Percentiles rank a stretch among this genome's conserved stretches.
Evolutionary conservation across 1,140 invertebrate species (phyloP).

Genomic region (Radopholus similis): DNA sequence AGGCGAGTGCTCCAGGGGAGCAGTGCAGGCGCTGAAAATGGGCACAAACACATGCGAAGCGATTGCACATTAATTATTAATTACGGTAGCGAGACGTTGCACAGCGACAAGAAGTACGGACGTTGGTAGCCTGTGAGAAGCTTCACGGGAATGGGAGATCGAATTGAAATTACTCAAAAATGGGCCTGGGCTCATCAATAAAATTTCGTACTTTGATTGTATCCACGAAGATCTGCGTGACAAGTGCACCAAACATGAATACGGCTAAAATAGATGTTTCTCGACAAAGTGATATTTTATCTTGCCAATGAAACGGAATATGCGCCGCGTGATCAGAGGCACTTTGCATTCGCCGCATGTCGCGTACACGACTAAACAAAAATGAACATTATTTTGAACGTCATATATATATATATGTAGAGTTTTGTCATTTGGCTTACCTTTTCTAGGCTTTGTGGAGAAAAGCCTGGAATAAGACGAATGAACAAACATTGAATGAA

Average conservation of each 20-base stretch:
- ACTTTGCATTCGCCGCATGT: conserved; percentile 55
- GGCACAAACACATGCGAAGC: not conserved
- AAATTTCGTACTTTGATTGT: conserved; percentile 37
- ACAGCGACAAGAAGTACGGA: conserved; percentile 58
- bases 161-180: not conserved
- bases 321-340: conserved; percentile 53
- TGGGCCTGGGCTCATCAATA: not conserved
- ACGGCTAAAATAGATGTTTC: conserved; percentile 39
- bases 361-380: conserved; percentile 39
- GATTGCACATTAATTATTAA: conserved; percentile 2
- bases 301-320: conserved; percentile 57
- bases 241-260: conserved; percentile 56
- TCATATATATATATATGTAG: not conserved
- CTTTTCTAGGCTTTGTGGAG: conserved; percentile 58
- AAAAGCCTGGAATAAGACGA: conserved; percentile 36
- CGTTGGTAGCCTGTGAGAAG: conserved; percentile 58
- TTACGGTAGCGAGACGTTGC: conserved; percentile 57
- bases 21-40: conserved; percentile 54
- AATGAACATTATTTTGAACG: not conserved
- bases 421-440: not conserved
- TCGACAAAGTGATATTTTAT: not conserved
- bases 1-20: conserved; percentile 58
- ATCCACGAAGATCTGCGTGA: conserved; percentile 60
- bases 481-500: not conserved
- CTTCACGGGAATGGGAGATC: conserved; percentile 23